Evolutionary conservation across 2,113 vertebrate genomes (phyloP).

Genomic region (Scophthalmus maximus): DNA sequence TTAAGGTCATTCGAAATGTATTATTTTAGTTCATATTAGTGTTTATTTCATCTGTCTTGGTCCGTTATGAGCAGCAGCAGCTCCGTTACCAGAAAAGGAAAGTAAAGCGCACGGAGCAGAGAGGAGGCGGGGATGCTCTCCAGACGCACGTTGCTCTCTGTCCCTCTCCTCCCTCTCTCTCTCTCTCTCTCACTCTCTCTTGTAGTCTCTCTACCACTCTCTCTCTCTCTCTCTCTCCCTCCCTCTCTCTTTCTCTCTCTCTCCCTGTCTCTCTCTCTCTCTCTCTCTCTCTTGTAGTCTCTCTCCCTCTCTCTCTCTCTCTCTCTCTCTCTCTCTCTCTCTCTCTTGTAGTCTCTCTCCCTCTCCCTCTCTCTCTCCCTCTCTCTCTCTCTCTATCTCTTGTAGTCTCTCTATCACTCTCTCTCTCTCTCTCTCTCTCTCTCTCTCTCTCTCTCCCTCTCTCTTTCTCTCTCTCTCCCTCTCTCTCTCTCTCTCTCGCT

Average conservation of each 20-base stretch:
- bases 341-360: too few relatives aligned
- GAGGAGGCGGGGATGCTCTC: conserved; percentile 50
- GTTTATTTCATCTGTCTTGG: too few relatives aligned
- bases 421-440: neutral
- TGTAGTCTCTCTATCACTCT: neutral
- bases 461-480: too few relatives aligned
- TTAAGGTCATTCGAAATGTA: too few relatives aligned
- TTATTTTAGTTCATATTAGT: too few relatives aligned
- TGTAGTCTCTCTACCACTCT: neutral
- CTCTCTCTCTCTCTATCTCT: neutral
- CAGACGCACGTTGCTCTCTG: conserved; percentile 33
- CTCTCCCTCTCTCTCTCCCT: neutral
- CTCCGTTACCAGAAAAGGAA: conserved; percentile 22
- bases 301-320: too few relatives aligned
- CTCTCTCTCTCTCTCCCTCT: neutral
- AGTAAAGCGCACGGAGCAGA: conserved; percentile 25
- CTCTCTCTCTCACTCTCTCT: neutral
- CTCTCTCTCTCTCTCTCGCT: too few relatives aligned
- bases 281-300: too few relatives aligned
- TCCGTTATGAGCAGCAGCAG: too few relatives aligned
- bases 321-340: too few relatives aligned
- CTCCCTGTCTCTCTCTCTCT: too few relatives aligned
- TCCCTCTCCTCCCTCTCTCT: neutral
- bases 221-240: neutral
- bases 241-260: neutral